phyloP scores from a whole-genome alignment of 2,113 vertebrate species.

The Brachyhypopomus gauderio region DNA sequence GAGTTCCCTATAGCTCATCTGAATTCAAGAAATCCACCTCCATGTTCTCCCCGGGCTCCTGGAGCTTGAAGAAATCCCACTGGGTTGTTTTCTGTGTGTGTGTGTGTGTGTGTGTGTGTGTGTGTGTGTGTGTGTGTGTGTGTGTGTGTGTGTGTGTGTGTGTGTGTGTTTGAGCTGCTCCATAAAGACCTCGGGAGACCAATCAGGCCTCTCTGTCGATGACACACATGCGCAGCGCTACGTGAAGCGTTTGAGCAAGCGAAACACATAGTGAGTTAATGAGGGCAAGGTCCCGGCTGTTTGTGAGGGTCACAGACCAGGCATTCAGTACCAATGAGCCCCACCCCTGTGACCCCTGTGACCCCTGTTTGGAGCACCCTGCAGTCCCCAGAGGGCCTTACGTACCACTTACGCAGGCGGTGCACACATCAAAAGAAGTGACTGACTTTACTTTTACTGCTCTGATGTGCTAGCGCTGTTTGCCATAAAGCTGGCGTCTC shows the following conservation, averaged over 20 bases:
- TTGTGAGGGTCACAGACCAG: conserved; percentile 65
- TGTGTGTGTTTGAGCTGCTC: no score
- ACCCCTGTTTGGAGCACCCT: no score
- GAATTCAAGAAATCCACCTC: no score
- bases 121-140: conserved; percentile 18
- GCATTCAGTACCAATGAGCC: conserved; percentile 52
- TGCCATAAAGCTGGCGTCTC: background rate
- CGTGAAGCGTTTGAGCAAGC: background rate
- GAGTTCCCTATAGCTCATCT: no score
- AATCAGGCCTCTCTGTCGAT: no score
- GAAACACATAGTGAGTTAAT: conserved; percentile 12
- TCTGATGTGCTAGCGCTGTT: conserved; percentile 15
- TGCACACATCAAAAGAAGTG: conserved; percentile 36
- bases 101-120: conserved; percentile 12
- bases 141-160: background rate
- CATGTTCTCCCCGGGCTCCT: no score
- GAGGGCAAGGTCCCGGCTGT: conserved; percentile 40
- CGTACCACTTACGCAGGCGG: conserved; percentile 23
- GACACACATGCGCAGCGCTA: no score
- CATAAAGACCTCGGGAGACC: no score
- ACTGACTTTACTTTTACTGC: conserved; percentile 35
- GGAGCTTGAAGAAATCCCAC: background rate
- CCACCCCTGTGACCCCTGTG: conserved; percentile 34
- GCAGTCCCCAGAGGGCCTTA: no score
- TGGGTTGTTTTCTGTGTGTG: background rate